Percentiles rank a stretch among this genome's conserved stretches.
phyloP scores from a whole-genome alignment of 1,140 invertebrate species.

The Cecropterus lyciades region DNA sequence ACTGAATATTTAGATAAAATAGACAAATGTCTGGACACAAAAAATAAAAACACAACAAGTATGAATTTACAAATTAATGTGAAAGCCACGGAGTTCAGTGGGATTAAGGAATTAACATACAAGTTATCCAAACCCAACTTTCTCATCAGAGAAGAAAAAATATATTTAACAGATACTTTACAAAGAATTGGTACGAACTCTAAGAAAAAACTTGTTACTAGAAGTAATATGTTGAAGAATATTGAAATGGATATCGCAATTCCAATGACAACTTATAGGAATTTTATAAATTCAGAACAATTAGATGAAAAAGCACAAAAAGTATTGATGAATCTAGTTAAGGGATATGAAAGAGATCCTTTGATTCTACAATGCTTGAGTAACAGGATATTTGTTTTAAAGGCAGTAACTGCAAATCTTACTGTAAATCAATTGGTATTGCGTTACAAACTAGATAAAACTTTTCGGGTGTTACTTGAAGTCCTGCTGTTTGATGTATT shows the following conservation, averaged over 20 bases:
- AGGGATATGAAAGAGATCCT: constrained; percentile 12
- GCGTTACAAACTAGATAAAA: constrained; percentile 22
- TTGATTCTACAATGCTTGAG: constrained; percentile 7
- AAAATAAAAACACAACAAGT: too few species aligned
- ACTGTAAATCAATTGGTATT: constrained; percentile 21
- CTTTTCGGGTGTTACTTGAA: constrained; percentile 32
- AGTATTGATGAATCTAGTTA: constrained; percentile 21
- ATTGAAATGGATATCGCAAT: constrained; percentile 2
- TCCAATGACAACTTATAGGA: constrained; percentile 7
- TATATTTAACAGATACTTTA: constrained; percentile 1
- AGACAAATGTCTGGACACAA: neutral
- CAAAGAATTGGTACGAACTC: neutral
- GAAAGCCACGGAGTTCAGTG: neutral
- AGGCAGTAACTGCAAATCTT: constrained; percentile 13
- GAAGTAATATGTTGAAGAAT: constrained; percentile 9
- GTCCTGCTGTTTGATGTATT: constrained; percentile 36
- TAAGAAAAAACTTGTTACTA: too few species aligned
- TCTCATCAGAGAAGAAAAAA: constrained; percentile 10
- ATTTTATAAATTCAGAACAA: constrained; percentile 8
- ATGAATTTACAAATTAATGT: too few species aligned
- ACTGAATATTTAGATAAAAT: constrained; percentile 12
- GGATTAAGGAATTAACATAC: constrained; percentile 6
- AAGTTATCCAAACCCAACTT: constrained; percentile 8
- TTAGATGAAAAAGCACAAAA: constrained; percentile 1
- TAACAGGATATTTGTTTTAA: constrained; percentile 22